Evolutionary conservation across 2,888 invertebrate genomes (phyloP), one percentile per base, ranked within the genome.

Genomic region (Tricholauxania praeusta): DNA sequence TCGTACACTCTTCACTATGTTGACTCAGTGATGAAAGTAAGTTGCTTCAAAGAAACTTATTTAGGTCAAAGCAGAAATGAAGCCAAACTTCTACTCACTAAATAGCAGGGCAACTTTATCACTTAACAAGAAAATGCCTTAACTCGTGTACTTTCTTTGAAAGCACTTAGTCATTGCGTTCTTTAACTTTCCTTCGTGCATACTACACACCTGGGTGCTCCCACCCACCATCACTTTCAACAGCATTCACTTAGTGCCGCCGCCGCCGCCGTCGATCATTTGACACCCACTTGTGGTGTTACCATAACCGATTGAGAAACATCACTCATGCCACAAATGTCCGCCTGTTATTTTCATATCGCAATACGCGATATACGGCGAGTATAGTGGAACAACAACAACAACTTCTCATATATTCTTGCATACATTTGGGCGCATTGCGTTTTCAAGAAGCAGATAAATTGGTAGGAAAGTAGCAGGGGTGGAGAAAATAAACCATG

Each of bases 341-440:
- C 55, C 55, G 67, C 67, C 55, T 48, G 67, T 57, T 57, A 17
- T 14, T 55, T 67, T 55, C 32, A 67, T 47, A 55, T 67, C 55
- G 39, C 65, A 65, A 65, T 22, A 51, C 22, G 65, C 39, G 39
- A 39, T 5, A 39, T 39, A 10, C 10, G 39, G 2, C 10, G 39
- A 39, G 39, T 39, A 39, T 39, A 39, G 39, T 39, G 39, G 8
- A 7, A 22, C 55, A 55, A 2, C 55, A 55, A 22, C 15, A 55
- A 55, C n/a, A 55, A 22, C 55, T 4, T 1, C 14, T 14, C 17
- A 55, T 12, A 55, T 57, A 1, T 12, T 10, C 10, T 65, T 48
- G 71, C 64, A 64, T 71, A 71, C 65, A 65, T 65, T 71, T 71
- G 48, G 71, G 71, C 71, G 71, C 65, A 12, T 57, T 65, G 39